Evolutionary conservation across 92 coral and sea anemone species (phyloP), one percentile per base, ranked within the genome.

Genomic region (Palythoa grandiflora): DNA sequence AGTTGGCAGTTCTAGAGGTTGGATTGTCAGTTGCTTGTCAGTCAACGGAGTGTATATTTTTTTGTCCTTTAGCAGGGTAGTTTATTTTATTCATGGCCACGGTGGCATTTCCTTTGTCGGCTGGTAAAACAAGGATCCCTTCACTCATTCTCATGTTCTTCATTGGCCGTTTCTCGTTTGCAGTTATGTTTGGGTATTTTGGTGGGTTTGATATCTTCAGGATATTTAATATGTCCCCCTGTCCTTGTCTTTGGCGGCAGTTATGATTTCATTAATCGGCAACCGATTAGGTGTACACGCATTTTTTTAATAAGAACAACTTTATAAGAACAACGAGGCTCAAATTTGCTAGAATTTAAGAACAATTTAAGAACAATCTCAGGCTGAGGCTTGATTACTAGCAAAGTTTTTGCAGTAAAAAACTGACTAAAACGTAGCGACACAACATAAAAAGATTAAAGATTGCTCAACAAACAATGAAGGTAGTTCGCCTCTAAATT

Each of bases 21-120:
- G 89, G 84, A 21, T 87, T 87, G 6, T 77, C 28, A 28, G 9
- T 9, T 84, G 44, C 5, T 61, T 75, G 8, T 87, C 66, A 5
- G 89, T 87, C 16, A 77, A 59, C n/a, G 21, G 40, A 51, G 16
- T 28, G 37, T 40, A 77, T 28, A 51, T 44, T 11, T 57, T 57
- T 16, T 19, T 47, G 39, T 77, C 89, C 12, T 59, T 36, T 9
- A 65, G 40, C 84, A 87, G 19, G 4, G 20, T 61, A 86, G 7
- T 86, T 83, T 15, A 1, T 21, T 7, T 76, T 20, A 12, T 86
- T 40, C 61, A 86, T 54, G 1, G 60, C 76, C 0, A 86, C 75
- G 13, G 68, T 63, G 10, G 74, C 73, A 76, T 61, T 86, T 2
- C 84, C 83, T 54, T 86, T 75, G 9, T 86, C 74, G 1, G 83